phyloP scores from a whole-genome alignment of 2,113 vertebrate genomes.

The Epinephelus moara region DNA sequence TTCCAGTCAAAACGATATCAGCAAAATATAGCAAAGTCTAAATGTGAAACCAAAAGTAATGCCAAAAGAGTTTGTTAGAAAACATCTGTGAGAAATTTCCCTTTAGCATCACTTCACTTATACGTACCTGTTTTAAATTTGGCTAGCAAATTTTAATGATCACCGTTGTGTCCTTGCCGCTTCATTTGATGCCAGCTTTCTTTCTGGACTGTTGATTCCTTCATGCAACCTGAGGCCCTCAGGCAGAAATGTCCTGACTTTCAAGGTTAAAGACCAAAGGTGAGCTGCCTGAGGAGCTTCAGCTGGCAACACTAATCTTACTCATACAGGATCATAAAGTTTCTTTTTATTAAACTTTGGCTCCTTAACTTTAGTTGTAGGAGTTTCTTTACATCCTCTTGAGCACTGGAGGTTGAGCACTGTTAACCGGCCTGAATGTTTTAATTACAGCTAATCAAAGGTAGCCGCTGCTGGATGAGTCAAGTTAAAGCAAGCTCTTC shows the following conservation, averaged over 20 bases:
- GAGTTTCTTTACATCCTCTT: background rate
- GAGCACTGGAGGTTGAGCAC: background rate
- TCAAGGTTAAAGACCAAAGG: constrained; percentile 34
- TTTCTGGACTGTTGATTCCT: background rate
- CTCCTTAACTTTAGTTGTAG: background rate
- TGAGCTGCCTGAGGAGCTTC: constrained; percentile 32
- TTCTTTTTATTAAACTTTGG: background rate
- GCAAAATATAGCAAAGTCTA: background rate
- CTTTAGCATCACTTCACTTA: background rate
- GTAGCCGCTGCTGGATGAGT: constrained; percentile 9
- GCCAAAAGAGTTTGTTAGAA: background rate
- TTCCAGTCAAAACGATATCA: background rate
- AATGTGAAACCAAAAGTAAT: background rate
- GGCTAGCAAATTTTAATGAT: background rate
- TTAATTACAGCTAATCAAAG: constrained; percentile 38
- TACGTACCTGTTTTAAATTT: background rate
- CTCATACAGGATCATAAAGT: constrained; percentile 3
- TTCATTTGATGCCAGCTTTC: background rate
- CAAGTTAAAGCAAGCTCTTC: constrained; percentile 11
- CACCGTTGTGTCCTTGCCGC: background rate
- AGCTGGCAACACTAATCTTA: constrained; percentile 18
- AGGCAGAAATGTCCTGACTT: constrained; percentile 9
- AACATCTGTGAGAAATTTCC: background rate
- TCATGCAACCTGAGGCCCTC: constrained; percentile 13
- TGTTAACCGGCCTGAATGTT: background rate